These are phyloP conservation scores for Euura saliciscinereae DNA, from an alignment of 1,140 invertebrate species.

Conservation along the genomic window DNA sequence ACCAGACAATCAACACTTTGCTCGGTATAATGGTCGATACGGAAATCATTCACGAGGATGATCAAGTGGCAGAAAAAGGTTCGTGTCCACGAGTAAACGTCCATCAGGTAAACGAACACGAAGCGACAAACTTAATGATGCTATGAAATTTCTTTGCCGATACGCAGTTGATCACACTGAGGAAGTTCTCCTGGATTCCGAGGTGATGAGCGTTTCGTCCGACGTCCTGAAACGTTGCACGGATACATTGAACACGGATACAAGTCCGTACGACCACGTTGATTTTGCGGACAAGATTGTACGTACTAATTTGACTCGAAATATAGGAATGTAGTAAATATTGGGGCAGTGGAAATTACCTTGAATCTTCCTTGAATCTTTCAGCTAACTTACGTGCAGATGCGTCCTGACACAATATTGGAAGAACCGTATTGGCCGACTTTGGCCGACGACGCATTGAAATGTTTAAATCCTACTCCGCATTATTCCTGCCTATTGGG, in stretches of 20 bases:
- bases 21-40: conserved; percentile 31
- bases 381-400: conserved; percentile 17
- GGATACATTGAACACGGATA: conserved; percentile 36
- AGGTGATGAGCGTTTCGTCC: conserved; percentile 47
- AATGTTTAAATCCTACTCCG: conserved; percentile 32
- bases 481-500: conserved; percentile 35
- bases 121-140: conserved; percentile 8
- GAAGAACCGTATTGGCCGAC: conserved; percentile 34
- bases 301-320: neutral
- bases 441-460: conserved; percentile 27
- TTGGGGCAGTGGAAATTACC: neutral
- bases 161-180: conserved; percentile 36
- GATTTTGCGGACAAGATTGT: conserved; percentile 49
- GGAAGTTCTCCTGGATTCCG: conserved; percentile 50
- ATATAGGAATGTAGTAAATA: conserved; percentile 15
- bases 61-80: conserved; percentile 40
- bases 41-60: conserved; percentile 37
- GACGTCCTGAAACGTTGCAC: conserved; percentile 43
- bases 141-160: conserved; percentile 4
- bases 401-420: conserved; percentile 8
- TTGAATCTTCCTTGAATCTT: neutral
- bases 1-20: conserved; percentile 29
- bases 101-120: neutral
- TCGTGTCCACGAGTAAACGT: conserved; percentile 13
- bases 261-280: conserved; percentile 37